Evolutionary conservation across 2,797 vertebrate species (phyloP).

Genomic region (Gastrophryne carolinensis): DNA sequence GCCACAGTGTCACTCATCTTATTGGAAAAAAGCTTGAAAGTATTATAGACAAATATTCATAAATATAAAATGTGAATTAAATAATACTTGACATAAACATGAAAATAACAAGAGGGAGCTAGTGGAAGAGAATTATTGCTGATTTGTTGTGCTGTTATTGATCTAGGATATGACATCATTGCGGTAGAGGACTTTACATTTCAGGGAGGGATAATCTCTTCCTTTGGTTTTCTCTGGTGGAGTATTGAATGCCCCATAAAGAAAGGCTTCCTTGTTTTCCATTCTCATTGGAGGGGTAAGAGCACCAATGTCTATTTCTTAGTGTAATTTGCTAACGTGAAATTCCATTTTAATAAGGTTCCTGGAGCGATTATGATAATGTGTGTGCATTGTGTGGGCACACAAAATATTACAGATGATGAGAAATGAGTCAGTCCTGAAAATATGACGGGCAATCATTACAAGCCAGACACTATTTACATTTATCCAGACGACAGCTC

Average conservation of each 20-base stretch:
- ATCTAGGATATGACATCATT: conserved; percentile 19
- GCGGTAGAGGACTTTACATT: background rate
- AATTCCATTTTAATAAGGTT: background rate
- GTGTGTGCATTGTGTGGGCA: background rate
- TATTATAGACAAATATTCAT: too few relatives aligned
- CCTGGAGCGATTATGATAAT: background rate
- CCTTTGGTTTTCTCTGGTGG: background rate
- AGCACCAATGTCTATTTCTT: background rate
- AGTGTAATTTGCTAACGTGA: background rate
- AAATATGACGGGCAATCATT: background rate
- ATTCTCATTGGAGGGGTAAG: background rate
- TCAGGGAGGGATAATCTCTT: background rate
- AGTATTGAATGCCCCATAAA: background rate
- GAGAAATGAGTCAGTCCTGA: background rate
- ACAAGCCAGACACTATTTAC: background rate
- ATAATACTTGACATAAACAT: too few relatives aligned
- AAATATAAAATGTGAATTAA: too few relatives aligned
- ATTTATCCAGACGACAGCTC: background rate
- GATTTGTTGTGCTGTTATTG: background rate
- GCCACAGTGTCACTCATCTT: too few relatives aligned
- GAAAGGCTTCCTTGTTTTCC: background rate
- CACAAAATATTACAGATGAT: background rate
- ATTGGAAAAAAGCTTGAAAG: too few relatives aligned
- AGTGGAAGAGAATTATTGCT: background rate
- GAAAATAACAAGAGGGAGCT: background rate